These are phyloP conservation scores for Branchellion lobata DNA, from an alignment of 2,888 invertebrate genomes.

Conservation along the genomic window DNA sequence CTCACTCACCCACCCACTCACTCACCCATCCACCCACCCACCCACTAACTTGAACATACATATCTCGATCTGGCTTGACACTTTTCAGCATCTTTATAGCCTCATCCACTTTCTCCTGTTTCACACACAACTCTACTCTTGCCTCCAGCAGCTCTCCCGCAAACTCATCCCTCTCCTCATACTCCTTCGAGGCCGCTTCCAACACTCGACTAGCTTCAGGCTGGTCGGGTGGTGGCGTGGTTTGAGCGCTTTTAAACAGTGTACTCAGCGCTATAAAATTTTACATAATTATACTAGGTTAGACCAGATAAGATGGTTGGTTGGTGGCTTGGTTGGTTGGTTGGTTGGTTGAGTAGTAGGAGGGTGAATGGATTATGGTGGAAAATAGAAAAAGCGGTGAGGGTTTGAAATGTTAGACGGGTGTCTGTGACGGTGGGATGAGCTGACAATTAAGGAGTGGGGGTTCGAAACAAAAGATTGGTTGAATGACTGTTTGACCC, in stretches of 20 bases:
- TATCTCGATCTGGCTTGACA: conserved; percentile 77
- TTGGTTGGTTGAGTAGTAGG: no score
- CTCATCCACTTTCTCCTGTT: conserved; percentile 76
- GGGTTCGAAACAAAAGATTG: no score
- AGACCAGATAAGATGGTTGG: no score
- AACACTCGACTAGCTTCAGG: conserved; percentile 79
- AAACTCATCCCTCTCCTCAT: conserved; percentile 78
- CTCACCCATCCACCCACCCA: background rate
- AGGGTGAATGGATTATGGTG: no score
- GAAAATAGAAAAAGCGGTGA: background rate
- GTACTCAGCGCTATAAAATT: no score
- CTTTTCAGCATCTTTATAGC: conserved; percentile 78
- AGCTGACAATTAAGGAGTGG: no score
- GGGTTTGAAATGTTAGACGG: no score
- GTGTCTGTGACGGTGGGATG: no score
- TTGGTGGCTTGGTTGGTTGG: no score
- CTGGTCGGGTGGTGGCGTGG: conserved; percentile 53
- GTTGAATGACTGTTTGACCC: no score
- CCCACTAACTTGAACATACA: conserved; percentile 66
- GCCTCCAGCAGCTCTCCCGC: conserved; percentile 76
- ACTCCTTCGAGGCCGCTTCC: conserved; percentile 68
- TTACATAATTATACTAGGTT: no score
- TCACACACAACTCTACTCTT: conserved; percentile 79
- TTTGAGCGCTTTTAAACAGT: no score
- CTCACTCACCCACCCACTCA: background rate